Conservation (phyloP, 2,797 vertebrate genomes). For the Cetoscarus ocellatus region DNA sequence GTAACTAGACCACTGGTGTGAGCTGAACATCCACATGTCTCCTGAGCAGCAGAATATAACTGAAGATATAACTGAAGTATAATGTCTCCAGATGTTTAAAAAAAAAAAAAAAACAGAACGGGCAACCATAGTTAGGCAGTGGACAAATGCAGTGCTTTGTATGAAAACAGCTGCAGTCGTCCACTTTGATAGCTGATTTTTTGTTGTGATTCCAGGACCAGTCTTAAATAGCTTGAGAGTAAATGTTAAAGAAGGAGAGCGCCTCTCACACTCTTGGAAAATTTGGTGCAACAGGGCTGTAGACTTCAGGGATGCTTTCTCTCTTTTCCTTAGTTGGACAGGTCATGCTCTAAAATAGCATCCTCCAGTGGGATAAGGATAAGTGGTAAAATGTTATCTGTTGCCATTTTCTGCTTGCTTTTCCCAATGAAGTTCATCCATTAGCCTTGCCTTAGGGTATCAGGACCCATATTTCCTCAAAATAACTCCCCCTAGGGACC, state of each 20-base stretch:
- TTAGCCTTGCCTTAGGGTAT: slow-evolving; percentile 66
- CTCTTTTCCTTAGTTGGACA: slow-evolving; percentile 18
- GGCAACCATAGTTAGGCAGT: no score
- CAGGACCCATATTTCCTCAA: slow-evolving; percentile 46
- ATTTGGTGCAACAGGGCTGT: slow-evolving; percentile 32
- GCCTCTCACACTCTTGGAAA: slow-evolving; percentile 10
- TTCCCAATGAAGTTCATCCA: slow-evolving; percentile 49
- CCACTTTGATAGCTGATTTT: neutral
- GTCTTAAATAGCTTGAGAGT: slow-evolving; percentile 18
- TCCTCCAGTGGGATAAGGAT: slow-evolving; percentile 24
- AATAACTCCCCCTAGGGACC: slow-evolving; percentile 54
- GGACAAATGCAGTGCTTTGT: no score
- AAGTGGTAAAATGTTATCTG: slow-evolving; percentile 49
- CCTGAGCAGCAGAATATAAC: no score
- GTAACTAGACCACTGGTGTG: no score
- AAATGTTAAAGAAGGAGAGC: slow-evolving; percentile 10
- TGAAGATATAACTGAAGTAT: no score
- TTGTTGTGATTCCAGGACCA: slow-evolving; percentile 4
- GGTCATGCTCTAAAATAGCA: slow-evolving; percentile 38
- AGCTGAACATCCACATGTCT: no score
- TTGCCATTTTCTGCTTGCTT: slow-evolving; percentile 45
- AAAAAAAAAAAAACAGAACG: no score
- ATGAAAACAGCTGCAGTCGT: neutral
- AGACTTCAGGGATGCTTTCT: slow-evolving; percentile 12
- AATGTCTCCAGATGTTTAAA: no score